A percentile compares a stretch with the other conserved stretches of the same genome.
phyloP scores from a whole-genome alignment of 2,797 vertebrate genomes.

The Eleutherodactylus coqui region DNA sequence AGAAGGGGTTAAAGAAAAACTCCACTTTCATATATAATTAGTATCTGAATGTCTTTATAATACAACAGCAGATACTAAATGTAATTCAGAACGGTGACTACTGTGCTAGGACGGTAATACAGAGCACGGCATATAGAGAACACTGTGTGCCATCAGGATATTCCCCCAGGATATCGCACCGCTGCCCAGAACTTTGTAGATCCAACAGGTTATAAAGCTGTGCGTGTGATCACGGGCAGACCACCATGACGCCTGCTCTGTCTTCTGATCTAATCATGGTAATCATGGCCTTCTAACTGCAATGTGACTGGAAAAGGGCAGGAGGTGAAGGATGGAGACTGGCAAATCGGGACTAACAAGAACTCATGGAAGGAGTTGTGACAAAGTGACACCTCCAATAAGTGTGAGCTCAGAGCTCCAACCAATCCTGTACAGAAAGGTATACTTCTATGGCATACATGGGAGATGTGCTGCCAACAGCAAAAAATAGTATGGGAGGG shows the following conservation, averaged over 20 bases:
- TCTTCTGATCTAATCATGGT: constrained; percentile 28
- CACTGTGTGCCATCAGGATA: not conserved
- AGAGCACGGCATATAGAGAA: too few relatives aligned
- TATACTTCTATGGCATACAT: not conserved
- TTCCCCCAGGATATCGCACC: not conserved
- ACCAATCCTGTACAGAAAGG: not conserved
- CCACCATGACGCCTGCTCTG: not conserved
- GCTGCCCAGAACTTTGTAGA: not conserved
- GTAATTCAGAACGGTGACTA: too few relatives aligned
- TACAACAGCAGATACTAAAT: too few relatives aligned
- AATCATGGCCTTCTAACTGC: constrained; percentile 13
- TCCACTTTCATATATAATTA: too few relatives aligned
- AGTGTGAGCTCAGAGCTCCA: not conserved
- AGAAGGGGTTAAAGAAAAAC: too few relatives aligned
- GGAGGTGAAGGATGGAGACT: not conserved
- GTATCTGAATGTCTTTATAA: too few relatives aligned
- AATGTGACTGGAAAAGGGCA: constrained; percentile 45
- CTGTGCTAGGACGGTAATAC: too few relatives aligned
- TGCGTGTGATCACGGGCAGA: not conserved
- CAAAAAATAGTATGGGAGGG: too few relatives aligned
- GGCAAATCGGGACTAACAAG: not conserved
- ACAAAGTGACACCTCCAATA: not conserved
- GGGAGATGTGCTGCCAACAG: not conserved
- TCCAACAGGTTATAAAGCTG: not conserved
- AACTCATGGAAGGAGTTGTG: not conserved